phyloP scores from a whole-genome alignment of 2,113 vertebrate species.

The Caranx ignobilis region DNA sequence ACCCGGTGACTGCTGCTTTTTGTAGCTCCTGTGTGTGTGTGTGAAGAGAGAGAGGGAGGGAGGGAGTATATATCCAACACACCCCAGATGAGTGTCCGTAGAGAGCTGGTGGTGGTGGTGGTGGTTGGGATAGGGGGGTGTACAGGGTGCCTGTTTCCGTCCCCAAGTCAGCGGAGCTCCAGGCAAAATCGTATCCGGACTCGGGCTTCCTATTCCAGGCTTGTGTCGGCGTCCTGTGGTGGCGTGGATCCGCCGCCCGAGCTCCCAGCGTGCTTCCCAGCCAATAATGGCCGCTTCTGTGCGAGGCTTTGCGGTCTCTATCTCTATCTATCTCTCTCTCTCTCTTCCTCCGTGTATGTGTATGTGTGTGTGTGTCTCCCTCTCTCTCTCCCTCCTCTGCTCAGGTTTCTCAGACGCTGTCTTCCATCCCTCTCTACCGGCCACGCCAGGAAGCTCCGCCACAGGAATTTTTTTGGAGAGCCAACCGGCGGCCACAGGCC shows the following conservation, averaged over 20 bases:
- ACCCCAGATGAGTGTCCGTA: slow-evolving; percentile 39
- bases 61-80: slow-evolving; percentile 40
- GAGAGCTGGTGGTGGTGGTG: neutral
- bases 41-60: slow-evolving; percentile 3
- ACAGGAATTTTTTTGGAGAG: slow-evolving; percentile 63
- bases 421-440: slow-evolving; percentile 79
- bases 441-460: slow-evolving; percentile 78
- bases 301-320: slow-evolving; percentile 53
- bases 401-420: slow-evolving; percentile 76
- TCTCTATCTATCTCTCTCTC: slow-evolving; percentile 35
- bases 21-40: slow-evolving; percentile 28
- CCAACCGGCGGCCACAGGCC: slow-evolving; percentile 37
- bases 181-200: slow-evolving; percentile 66
- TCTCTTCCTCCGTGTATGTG: slow-evolving; percentile 32
- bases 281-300: slow-evolving; percentile 81
- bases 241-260: slow-evolving; percentile 35
- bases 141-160: slow-evolving; percentile 57
- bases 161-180: slow-evolving; percentile 54
- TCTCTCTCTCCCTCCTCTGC: slow-evolving; percentile 60
- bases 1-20: slow-evolving; percentile 74
- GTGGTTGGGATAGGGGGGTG: neutral
- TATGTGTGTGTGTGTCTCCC: slow-evolving; percentile 45
- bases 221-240: slow-evolving; percentile 56
- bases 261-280: slow-evolving; percentile 65
- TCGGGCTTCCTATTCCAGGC: slow-evolving; percentile 61